phyloP scores from a whole-genome alignment of 2,113 vertebrate genomes.

The Toxostoma redivivum region DNA sequence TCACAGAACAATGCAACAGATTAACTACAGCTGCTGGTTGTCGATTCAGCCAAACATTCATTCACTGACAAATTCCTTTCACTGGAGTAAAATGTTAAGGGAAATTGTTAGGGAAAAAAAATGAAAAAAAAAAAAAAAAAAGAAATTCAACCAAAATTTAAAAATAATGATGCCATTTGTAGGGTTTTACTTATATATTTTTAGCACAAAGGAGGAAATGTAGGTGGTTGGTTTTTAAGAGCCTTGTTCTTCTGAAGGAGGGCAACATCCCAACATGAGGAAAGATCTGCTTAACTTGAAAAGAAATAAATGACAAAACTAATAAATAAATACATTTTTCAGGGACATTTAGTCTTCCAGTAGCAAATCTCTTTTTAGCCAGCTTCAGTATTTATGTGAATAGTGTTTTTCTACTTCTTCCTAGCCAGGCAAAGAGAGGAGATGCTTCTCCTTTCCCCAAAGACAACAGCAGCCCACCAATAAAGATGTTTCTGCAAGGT shows the following conservation, averaged over 20 bases:
- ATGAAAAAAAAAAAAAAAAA: not conserved
- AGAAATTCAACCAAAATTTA: not conserved
- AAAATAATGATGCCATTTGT: not conserved
- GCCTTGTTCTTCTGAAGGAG: not conserved
- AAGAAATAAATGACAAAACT: not conserved
- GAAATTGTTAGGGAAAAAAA: not conserved
- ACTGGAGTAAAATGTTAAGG: slow-evolving; percentile 11
- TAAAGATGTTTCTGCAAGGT: not conserved
- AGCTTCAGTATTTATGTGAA: not conserved
- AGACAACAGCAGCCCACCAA: not conserved
- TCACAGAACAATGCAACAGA: not conserved
- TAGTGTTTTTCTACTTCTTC: not conserved
- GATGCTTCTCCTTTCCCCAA: not conserved
- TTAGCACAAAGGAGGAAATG: not conserved
- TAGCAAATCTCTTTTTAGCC: not conserved
- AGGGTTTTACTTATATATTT: not conserved
- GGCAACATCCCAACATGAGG: not conserved
- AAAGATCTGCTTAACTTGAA: not conserved
- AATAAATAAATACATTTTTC: not conserved
- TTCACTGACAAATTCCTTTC: slow-evolving; percentile 21
- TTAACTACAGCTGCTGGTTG: slow-evolving; percentile 34
- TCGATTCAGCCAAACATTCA: not conserved
- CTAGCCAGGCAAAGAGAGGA: not conserved
- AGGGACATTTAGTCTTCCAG: not conserved
- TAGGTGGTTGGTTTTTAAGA: not conserved